Evolutionary conservation across 2,113 vertebrate species (phyloP).

Genomic region (Hemichromis elongatus): DNA sequence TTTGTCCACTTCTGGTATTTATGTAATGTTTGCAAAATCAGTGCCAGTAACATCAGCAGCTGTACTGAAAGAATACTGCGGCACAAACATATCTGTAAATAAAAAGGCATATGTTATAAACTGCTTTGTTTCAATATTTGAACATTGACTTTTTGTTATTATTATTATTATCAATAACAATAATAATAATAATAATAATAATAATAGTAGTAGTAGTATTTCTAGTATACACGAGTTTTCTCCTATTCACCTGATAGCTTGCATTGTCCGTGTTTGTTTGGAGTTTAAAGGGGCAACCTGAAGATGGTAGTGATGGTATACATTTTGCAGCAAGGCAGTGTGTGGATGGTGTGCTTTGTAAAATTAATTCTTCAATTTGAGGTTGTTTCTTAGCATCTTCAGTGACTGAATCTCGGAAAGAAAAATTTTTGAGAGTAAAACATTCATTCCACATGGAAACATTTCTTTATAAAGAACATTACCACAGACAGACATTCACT

Average conservation of each 20-base stretch:
- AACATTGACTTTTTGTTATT: background rate
- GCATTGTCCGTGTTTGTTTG: background rate
- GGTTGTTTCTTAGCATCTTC: background rate
- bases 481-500: background rate
- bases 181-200: too few relatives aligned
- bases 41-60: background rate
- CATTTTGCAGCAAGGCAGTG: background rate
- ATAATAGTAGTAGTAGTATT: too few relatives aligned
- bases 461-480: background rate
- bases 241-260: background rate
- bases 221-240: background rate
- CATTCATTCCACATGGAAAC: background rate
- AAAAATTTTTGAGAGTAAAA: background rate
- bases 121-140: background rate
- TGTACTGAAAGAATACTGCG: background rate
- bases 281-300: background rate
- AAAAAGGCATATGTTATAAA: background rate
- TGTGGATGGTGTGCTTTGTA: background rate
- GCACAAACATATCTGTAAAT: background rate
- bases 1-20: background rate
- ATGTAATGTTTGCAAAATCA: background rate
- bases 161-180: background rate
- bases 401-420: background rate
- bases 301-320: background rate
- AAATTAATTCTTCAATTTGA: background rate